Percentiles rank a stretch among this genome's conserved stretches.
Conservation (phyloP, 2,888 invertebrate genomes). For the Adineta ricciae region DNA sequence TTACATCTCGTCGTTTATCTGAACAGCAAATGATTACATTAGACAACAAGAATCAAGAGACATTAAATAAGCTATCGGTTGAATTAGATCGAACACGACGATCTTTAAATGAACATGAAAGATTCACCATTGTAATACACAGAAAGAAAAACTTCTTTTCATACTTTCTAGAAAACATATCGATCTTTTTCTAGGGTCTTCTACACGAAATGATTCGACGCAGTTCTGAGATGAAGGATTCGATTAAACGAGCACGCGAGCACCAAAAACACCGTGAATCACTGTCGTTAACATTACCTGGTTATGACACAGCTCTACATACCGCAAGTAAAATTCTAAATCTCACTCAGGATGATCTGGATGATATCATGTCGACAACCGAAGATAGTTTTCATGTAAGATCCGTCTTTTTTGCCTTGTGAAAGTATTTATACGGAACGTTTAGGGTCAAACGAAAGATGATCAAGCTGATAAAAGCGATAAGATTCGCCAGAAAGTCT, state of each 20-base stretch:
- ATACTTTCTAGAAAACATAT: not conserved
- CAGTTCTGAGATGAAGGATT: not conserved
- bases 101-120: not conserved
- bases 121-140: not conserved
- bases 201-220: not conserved
- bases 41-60: not conserved
- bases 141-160: not conserved
- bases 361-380: slow-evolving; percentile 10
- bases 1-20: not conserved
- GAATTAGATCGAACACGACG: slow-evolving; percentile 1
- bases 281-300: not conserved
- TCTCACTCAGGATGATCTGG: slow-evolving; percentile 16
- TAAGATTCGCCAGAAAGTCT: not conserved
- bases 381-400: slow-evolving; percentile 14
- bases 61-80: not conserved
- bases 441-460: not conserved
- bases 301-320: not conserved
- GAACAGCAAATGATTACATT: not conserved
- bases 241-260: not conserved
- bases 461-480: not conserved
- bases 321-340: not conserved
- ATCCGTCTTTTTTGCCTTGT: not conserved
- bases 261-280: slow-evolving; percentile 14
- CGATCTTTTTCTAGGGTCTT: not conserved
- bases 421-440: too few species aligned